phyloP scores from a whole-genome alignment of 2,113 vertebrate genomes.

The Brachypodius melanocephalos region DNA sequence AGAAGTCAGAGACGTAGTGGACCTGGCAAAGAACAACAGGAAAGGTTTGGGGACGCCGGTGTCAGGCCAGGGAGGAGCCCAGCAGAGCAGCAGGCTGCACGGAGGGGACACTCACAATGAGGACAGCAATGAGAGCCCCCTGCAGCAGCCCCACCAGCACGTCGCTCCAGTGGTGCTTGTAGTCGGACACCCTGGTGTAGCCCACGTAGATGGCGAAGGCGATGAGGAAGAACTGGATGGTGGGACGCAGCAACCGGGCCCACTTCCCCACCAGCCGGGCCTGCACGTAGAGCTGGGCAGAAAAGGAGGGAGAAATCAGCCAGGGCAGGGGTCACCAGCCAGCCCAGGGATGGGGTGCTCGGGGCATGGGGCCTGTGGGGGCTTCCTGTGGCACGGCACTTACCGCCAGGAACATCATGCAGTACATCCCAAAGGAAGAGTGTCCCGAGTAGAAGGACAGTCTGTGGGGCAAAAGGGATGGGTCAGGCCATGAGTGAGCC shows the following conservation, averaged over 20 bases:
- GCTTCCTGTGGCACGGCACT: slow-evolving; percentile 24
- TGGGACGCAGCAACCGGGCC: slow-evolving; percentile 89
- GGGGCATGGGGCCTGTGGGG: rapidly evolving
- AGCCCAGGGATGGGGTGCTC: rapidly evolving
- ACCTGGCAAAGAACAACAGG: slow-evolving; percentile 66
- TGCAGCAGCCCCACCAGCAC: slow-evolving; percentile 91
- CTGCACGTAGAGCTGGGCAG: slow-evolving; percentile 87
- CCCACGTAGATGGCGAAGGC: slow-evolving; percentile 92
- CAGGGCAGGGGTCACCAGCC: not conserved
- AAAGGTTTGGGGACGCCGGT: rapidly evolving
- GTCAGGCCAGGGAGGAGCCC: rapidly evolving
- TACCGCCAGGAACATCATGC: slow-evolving; percentile 94
- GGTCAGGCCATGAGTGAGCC: rapidly evolving
- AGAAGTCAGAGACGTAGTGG: slow-evolving; percentile 86
- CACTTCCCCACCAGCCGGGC: slow-evolving; percentile 85
- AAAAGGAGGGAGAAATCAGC: not conserved
- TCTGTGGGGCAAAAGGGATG: slow-evolving; percentile 57
- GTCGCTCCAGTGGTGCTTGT: slow-evolving; percentile 97
- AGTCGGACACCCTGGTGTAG: slow-evolving; percentile 91
- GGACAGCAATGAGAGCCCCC: slow-evolving; percentile 85
- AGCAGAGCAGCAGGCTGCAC: rapidly evolving
- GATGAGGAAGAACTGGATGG: slow-evolving; percentile 92
- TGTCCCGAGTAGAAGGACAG: slow-evolving; percentile 96
- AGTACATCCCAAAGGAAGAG: slow-evolving; percentile 98
- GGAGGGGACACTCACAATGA: slow-evolving; percentile 78